These are phyloP conservation scores for Ctena decussata DNA, from an alignment of 2,888 invertebrate species.

Conservation along the genomic window DNA sequence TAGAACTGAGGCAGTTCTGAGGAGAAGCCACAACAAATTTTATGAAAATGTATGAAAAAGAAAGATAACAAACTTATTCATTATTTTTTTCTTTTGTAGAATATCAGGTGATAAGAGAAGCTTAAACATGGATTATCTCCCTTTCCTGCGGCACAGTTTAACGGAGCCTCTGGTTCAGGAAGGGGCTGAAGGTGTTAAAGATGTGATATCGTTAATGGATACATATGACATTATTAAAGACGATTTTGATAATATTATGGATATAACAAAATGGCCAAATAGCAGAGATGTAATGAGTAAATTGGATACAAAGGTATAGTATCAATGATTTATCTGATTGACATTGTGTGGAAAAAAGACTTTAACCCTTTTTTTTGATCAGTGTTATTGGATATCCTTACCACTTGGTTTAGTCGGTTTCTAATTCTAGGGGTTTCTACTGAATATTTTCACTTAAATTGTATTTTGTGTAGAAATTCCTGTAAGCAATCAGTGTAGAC, in stretches of 20 bases:
- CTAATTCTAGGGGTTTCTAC: no score
- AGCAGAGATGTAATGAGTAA: constrained; percentile 91
- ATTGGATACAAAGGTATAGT: constrained; percentile 89
- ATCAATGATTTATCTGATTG: no score
- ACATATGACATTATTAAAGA: constrained; percentile 95
- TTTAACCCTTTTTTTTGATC: no score
- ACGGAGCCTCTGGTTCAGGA: constrained; percentile 92
- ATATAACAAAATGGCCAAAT: constrained; percentile 94
- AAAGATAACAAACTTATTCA: background rate
- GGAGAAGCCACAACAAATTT: no score
- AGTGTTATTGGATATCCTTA: background rate
- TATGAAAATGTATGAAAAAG: background rate
- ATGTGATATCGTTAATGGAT: constrained; percentile 92
- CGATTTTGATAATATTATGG: constrained; percentile 96
- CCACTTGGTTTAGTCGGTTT: background rate
- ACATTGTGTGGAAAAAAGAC: no score
- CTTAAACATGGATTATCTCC: constrained; percentile 96
- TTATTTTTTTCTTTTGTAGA: constrained; percentile 87
- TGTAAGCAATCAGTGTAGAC: no score
- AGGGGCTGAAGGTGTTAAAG: constrained; percentile 91
- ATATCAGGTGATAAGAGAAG: constrained; percentile 94
- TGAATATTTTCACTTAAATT: no score
- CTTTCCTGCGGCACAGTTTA: constrained; percentile 92
- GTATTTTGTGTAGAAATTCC: no score
- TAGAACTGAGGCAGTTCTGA: no score